These are phyloP conservation scores for Thecophora atra DNA, from an alignment of 2,888 invertebrate species.

Conservation along the genomic window DNA sequence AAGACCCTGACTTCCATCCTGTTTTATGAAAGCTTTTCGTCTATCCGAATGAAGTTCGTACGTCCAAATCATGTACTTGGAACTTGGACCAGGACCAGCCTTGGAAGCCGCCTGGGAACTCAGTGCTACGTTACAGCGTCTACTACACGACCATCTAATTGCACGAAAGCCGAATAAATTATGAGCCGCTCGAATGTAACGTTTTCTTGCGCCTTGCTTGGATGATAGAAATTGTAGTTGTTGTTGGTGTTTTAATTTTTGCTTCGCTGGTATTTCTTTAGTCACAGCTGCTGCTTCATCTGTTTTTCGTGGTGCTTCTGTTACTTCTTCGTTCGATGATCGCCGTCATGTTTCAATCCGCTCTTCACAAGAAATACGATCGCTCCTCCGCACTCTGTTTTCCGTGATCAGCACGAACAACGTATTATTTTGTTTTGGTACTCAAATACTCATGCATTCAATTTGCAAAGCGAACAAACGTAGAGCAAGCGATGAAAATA, in stretches of 20 bases:
- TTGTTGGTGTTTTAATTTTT: too few species aligned
- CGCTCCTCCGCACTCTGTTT: background rate
- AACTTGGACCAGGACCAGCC: too few species aligned
- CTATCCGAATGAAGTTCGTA: too few species aligned
- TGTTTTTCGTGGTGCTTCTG: background rate
- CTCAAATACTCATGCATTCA: conserved; percentile 32
- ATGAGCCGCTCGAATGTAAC: too few species aligned
- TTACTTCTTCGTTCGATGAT: conserved; percentile 11
- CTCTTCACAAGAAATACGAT: conserved; percentile 17
- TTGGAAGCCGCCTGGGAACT: background rate
- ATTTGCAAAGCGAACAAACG: too few species aligned
- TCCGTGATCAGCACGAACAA: conserved; percentile 32
- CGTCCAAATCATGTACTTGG: too few species aligned
- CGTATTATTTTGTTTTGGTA: conserved; percentile 33
- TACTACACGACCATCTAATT: conserved; percentile 27
- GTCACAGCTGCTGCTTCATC: background rate
- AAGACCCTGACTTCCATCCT: too few species aligned
- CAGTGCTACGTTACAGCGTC: conserved; percentile 13
- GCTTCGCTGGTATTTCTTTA: background rate
- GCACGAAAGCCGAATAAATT: conserved; percentile 32
- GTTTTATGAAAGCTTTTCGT: too few species aligned
- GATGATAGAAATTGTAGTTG: background rate
- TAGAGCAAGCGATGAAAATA: too few species aligned
- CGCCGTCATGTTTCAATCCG: conserved; percentile 32
- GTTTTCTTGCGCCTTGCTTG: background rate